Evolutionary conservation across 2,888 invertebrate genomes (phyloP), one percentile per base, ranked within the genome.

Genomic region (Platycnemis pennipes): DNA sequence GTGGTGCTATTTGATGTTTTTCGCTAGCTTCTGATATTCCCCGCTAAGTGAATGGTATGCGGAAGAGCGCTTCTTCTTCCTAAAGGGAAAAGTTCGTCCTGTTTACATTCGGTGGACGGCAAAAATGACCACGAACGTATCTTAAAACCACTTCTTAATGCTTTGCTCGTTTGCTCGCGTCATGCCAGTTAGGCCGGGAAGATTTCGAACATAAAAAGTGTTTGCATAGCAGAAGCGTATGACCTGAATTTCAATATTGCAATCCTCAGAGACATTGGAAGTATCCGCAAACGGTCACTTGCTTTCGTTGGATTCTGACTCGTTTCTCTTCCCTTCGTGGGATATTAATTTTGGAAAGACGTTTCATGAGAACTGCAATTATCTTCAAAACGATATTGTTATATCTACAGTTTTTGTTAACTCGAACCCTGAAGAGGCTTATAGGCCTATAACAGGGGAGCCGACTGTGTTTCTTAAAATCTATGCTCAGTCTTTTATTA

Each of bases 11-110:
- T 91, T 91, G 56, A 91, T 63, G 56, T 91, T 91, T 91, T 91
- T 91, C 91, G 91, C 91, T 91, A 91, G 91, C 69, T 91, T 63
- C 91, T 91, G 91, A 91, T 91, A 91, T 91, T 91, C 91, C 69
- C 44, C 63, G 91, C 91, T 91, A 91, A 91, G 63, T 91, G 91
- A 63, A 26, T 26, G 91, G 91, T 91, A 91, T 91, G 91, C 91
- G 91, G 91, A 91, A 91, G 69, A 42, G 31, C 26, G 26, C 46
- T 53, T 42, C 44, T 89, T 31, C 56, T 89, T 56, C 63, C 44
- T 44, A 91, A 63, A 63, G 91, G 63, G 63, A 91, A 91, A 63
- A 63, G 44, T 63, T 91, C n/a, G 63, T 56, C 89, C 63, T 91
- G 91, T 91, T 69, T 91, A 44, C 91, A 91, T 63, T 44, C n/a